Base-by-base conservation (phyloP, 2,888 invertebrate species). In the Latrodectus elegans region DNA sequence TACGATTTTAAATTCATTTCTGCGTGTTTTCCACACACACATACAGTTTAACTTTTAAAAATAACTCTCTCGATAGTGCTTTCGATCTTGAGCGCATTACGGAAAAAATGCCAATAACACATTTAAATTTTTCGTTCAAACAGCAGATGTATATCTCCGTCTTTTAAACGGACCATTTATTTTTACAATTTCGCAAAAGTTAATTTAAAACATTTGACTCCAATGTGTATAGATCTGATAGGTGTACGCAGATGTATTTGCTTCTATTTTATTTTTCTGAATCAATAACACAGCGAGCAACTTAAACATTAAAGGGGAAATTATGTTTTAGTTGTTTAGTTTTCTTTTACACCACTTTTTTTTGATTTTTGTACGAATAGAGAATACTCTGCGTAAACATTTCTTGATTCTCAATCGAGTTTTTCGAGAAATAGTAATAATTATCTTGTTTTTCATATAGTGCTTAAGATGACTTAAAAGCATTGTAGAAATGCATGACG, bases 71-170 rank as follows among this genome's bases (percentile, higher is more conserved):
- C 68, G 68, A 82, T 74, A 74, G 38, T 51, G n/a, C 22, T 72
- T 77, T 72, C 84, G 51, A 77, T 84, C 53, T 65, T 17, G 72
- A 84, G 65, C 51, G 60, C 77, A 84, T 84, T 84, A 84, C 77
- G 65, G 77, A 72, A 84, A 38, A 38, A 84, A 84, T 77, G 72
- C 72, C 84, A 84, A 84, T 84, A 84, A 72, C 84, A 84, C 84
- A 76, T 73, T 84, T 72, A 65, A 77, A 65, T 77, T 84, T 84
- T 77, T 64, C 17, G 22, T 67, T 53, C 53, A 53, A 12, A 72
- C 71, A 65, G 26, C 84, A 53, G 77, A 72, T 72, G 72, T 71
- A 72, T 72, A 77, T 84, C 71, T 77, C 84, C 75, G 51, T 70
- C 68, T 64, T 81, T 77, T 84, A 71, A 84, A 77, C 72, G 77